Evolutionary conservation across 2,797 vertebrate genomes (phyloP), one percentile per base, ranked within the genome.

Genomic region (Gallirallus australis): DNA sequence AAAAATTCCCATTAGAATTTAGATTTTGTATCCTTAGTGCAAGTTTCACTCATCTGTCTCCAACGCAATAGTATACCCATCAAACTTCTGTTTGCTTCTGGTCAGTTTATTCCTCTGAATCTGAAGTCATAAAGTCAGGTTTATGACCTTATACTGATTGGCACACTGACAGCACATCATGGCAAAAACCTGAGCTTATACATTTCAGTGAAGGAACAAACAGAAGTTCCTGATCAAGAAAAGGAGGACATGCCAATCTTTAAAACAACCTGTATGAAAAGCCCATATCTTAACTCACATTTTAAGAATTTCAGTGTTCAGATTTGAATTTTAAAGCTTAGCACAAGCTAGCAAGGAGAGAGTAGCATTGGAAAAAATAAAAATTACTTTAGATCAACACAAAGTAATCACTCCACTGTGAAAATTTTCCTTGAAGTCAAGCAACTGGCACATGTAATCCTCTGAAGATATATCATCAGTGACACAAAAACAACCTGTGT

Each of bases 351-450:
- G 9, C 2, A 52, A 76, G 69, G 31, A n/a, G 28, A 60, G 35
- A 61, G 40, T 61, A 85, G 15, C 27, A 40, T 5, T 59, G 31
- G 48, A 10, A 35, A 82, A 90, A 89, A 59, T 11, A 61, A 91
- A 78, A 60, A 57, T 23, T 79, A 37, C 35, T 87, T 73, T 33
- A 75, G 39, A 60, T 64, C 39, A 83, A 47, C 18, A 28, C 20
- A 77, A 19, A 23, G 27, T 76, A 50, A 68, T 86, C 57, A 52
- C n/a, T 83, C 42, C 64, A 39, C 31, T 52, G 68, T 53, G 60
- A 88, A 93, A 80, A 57, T 52, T 80, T 94, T 95, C 35, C 61
- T 80, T 96, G 83, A 93, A 91, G 35, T 77, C 64, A 94, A 80
- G 35, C 12, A 92, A 88, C 42, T 59, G 60, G 60, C 48, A 72